phyloP scores from a whole-genome alignment of 1,140 invertebrate genomes.

The Caenorhabditis brenneri region DNA sequence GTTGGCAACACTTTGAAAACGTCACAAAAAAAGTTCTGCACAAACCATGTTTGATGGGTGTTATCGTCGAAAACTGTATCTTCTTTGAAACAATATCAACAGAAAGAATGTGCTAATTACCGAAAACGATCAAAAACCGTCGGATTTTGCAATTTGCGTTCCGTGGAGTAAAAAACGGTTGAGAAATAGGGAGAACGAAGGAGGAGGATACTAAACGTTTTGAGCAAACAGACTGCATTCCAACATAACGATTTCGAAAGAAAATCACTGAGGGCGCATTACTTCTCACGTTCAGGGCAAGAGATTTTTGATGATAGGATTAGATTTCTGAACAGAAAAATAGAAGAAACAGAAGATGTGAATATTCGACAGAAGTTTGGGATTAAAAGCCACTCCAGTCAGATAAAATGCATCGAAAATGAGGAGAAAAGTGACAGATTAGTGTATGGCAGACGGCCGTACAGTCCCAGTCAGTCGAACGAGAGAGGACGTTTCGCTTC shows the following conservation, averaged over 20 bases:
- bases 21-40: background rate
- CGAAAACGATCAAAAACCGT: background rate
- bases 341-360: background rate
- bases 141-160: background rate
- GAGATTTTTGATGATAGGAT: background rate
- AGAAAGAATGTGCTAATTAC: background rate
- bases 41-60: background rate
- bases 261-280: background rate
- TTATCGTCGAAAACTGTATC: background rate
- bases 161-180: background rate
- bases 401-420: constrained; percentile 31
- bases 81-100: background rate
- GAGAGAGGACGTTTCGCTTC: constrained; percentile 13
- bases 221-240: constrained; percentile 38
- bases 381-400: background rate
- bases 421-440: constrained; percentile 11
- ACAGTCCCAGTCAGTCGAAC: background rate
- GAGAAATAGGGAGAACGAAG: background rate
- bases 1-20: background rate
- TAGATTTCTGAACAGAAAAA: background rate
- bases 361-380: background rate
- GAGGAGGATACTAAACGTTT: constrained; percentile 34
- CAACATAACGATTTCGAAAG: constrained; percentile 1
- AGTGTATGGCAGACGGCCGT: background rate
- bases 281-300: background rate